Base-by-base conservation (phyloP, 2,797 vertebrate species). In the Pagetopsis macropterus region DNA sequence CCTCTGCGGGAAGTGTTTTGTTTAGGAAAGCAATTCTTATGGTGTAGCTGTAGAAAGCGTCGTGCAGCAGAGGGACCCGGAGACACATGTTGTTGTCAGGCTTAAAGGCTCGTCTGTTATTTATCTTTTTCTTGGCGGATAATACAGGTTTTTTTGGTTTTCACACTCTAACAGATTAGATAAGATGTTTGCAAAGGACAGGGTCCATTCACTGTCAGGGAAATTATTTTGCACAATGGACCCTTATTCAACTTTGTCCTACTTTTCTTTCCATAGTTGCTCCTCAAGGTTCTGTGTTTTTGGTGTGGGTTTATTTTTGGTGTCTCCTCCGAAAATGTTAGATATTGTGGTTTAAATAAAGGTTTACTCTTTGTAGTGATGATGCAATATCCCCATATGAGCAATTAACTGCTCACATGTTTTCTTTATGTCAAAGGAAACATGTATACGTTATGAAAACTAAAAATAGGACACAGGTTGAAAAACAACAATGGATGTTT, bases 1-100 rank as follows among this genome's bases (percentile, higher is more conserved):
- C 83, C 83, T 84, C 83, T 64, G 81, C 82, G 84, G 83, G 83
- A 87, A 78, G 78, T 69, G 70, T 82, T 86, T 88, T 84, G 82
- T 89, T 72, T 75, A 49, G 79, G 77, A 72, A 78, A 85, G 81
- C 70, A 72, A 23, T 83, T 87, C 65, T 76, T 84, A 61, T 67
- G 19, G 72, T 62, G 78, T 62, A 49, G 81, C 72, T 40, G 65
- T 78, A 65, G 77, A 83, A 83, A 83, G 77, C 76, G 55, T 83
- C 70, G 17, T 46, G 79, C 77, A 72, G 73, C 88, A 19, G 62
- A 71, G 85, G 79, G 69, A 82, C 75, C 27, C 2, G 21, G 55
- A 69, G 68, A 69, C 69, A 55, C 27, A n/a, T 21, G 19, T 27
- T 27, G 74, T 23, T 79, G 68, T 79, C 70, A 78, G 71, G 59